Evolutionary conservation across 2,888 invertebrate species (phyloP), one percentile per base, ranked within the genome.

Genomic region (Erebia palarica): DNA sequence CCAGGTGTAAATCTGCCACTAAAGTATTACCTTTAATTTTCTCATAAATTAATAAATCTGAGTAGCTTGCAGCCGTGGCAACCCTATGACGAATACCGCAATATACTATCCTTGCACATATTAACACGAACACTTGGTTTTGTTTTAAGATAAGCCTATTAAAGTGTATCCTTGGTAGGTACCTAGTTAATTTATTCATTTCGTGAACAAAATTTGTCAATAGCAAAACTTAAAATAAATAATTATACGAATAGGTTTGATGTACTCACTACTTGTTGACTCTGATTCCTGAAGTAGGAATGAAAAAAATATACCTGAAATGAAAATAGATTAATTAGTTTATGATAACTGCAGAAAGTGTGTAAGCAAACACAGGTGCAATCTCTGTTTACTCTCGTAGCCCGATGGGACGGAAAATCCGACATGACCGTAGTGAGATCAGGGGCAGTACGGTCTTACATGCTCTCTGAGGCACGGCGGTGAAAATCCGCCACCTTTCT

Each of bases 61-160:
- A 44, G 10, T 44, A 47, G 13, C 21, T 36, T 0, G 5, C 13
- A 59, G 18, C 2, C 47, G 44, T n/a, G 44, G 42, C 66, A 66
- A 47, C 66, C 66, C 57, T 66, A n/a, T 13, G 1, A 21, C 5
- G 9, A 47, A 57, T 57, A 65, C 21, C 57, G n/a, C 16, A 18
- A 42, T 16, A 42, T 16, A 65, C 44, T 66, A 66, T 66, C 66
- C 57, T 66, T 66, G 57, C 66, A 66, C 66, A 66, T 44, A 57
- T 21, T 57, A 66, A 66, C 66, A 18, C 44, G 66, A 57, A 47
- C 58, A 57, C 57, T 58, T 44, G 66, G 55, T 66, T 44, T 66
- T 55, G 57, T 66, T 66, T 55, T 58, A 58, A 66, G 66, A 66
- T 66, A 66, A 66, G 47, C 44, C 66, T 66, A 58, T 58, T 57